Evolutionary conservation across 2,113 vertebrate genomes (phyloP).

Genomic region (Atrichornis clamosus): DNA sequence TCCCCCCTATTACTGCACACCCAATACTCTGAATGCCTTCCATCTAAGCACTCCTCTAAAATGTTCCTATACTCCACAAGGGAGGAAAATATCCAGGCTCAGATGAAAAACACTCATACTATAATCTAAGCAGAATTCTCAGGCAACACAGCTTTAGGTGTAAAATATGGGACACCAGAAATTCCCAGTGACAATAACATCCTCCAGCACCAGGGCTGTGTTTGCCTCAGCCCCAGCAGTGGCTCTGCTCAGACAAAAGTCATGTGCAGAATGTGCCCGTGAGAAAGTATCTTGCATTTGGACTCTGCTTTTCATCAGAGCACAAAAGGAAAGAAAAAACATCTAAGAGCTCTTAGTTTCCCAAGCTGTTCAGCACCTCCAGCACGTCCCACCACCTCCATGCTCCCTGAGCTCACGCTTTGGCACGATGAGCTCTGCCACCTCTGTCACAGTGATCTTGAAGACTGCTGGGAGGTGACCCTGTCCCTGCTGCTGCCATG

Average conservation of each 20-base stretch:
- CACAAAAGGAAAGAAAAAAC: not conserved
- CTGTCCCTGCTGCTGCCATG: not conserved
- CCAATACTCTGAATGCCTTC: not conserved
- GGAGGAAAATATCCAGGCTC: not conserved
- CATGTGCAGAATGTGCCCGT: not conserved
- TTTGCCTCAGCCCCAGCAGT: not conserved
- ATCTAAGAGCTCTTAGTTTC: not conserved
- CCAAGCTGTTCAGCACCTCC: not conserved
- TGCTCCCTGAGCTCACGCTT: not conserved
- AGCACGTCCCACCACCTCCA: accelerated
- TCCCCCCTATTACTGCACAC: not conserved
- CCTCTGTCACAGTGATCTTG: accelerated
- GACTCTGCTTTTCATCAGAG: not conserved
- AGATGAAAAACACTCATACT: not conserved
- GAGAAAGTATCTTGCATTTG: not conserved
- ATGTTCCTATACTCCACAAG: not conserved
- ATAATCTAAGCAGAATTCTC: not conserved
- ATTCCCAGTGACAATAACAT: not conserved
- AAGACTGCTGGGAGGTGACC: not conserved
- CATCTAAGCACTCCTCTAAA: not conserved
- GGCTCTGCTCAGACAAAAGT: not conserved
- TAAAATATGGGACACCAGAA: not conserved
- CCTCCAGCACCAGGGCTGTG: not conserved
- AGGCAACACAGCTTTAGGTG: not conserved
- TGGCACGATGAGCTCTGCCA: accelerated